These are phyloP conservation scores for Drosophila fulvimacula DNA, from an alignment of 2,888 invertebrate species.

Conservation along the genomic window DNA sequence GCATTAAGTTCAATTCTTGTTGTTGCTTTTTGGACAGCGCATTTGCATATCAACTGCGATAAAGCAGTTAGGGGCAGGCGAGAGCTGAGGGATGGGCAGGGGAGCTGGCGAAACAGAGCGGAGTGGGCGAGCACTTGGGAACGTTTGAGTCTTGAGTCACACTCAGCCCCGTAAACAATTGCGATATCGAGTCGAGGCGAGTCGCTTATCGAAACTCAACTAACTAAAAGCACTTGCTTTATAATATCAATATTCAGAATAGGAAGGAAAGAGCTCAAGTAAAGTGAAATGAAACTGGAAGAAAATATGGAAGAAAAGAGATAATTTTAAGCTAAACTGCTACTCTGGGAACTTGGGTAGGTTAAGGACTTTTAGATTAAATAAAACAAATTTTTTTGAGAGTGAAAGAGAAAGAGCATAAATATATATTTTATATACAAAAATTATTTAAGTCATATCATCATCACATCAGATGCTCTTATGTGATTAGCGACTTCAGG, in stretches of 20 bases:
- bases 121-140: constrained; percentile 16
- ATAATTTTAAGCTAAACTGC: constrained; percentile 9
- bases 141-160: constrained; percentile 46
- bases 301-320: background rate
- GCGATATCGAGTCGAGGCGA: constrained; percentile 42
- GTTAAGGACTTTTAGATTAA: no score
- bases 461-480: no score
- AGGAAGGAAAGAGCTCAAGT: background rate
- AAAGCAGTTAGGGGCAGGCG: constrained; percentile 7
- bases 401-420: no score
- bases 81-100: background rate
- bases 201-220: constrained; percentile 51
- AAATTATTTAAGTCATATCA: no score
- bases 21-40: constrained; percentile 63
- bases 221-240: constrained; percentile 37
- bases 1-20: constrained; percentile 44
- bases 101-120: background rate
- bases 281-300: constrained; percentile 15
- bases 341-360: background rate
- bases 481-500: no score
- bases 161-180: constrained; percentile 46
- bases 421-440: no score
- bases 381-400: no score
- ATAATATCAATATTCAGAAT: constrained; percentile 46
- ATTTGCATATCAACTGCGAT: constrained; percentile 70